Percentiles rank a stretch among this genome's conserved stretches.
These are phyloP conservation scores for Caenorhabditis doughertyi DNA, from an alignment of 2,888 invertebrate genomes.

Conservation along the genomic window DNA sequence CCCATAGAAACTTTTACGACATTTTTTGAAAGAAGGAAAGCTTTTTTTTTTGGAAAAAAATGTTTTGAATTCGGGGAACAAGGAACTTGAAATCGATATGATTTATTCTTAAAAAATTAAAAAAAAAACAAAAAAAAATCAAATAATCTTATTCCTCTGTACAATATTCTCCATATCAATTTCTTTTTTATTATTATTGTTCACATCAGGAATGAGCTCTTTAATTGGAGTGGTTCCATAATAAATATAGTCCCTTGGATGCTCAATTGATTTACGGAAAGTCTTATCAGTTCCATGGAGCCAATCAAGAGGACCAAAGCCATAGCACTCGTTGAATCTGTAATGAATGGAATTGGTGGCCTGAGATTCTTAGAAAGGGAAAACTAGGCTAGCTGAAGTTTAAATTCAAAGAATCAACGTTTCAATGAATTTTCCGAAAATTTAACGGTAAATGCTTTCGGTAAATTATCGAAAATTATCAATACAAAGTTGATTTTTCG, in stretches of 20 bases:
- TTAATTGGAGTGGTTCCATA: slow-evolving; percentile 28
- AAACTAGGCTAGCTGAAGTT: no score
- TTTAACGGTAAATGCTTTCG: no score
- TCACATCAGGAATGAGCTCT: slow-evolving; percentile 34
- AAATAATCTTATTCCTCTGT: slow-evolving; percentile 27
- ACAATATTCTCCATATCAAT: slow-evolving; percentile 16
- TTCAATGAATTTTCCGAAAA: no score
- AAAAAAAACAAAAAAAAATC: neutral
- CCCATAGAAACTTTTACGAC: no score
- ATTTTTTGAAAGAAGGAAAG: no score
- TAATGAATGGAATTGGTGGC: slow-evolving; percentile 40
- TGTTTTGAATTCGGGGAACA: no score
- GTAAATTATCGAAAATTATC: no score
- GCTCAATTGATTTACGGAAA: slow-evolving; percentile 87
- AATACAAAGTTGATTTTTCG: no score
- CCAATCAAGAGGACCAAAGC: slow-evolving; percentile 90
- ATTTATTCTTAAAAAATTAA: no score
- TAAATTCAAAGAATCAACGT: no score
- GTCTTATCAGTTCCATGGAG: slow-evolving; percentile 90
- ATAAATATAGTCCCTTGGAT: slow-evolving; percentile 34
- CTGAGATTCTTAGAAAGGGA: neutral
- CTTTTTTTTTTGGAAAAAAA: no score
- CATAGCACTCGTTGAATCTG: slow-evolving; percentile 91
- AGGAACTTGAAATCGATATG: no score
- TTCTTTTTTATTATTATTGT: slow-evolving; percentile 23